phyloP scores from a whole-genome alignment of 2,113 vertebrate species.

The Platycercus adscitus region DNA sequence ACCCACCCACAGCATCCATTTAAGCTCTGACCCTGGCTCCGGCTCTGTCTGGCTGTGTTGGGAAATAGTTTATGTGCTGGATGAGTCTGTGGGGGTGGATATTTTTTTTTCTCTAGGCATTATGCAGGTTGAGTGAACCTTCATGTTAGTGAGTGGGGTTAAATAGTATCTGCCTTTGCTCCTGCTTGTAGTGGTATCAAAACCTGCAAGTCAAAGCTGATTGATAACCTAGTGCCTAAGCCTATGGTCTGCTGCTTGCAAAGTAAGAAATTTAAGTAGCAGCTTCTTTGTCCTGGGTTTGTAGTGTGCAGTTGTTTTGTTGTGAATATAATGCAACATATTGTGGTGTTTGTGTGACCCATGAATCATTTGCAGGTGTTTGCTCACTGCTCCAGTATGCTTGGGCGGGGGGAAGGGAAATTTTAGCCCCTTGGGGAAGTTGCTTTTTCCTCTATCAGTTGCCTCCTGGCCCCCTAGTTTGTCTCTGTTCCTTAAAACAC shows the following conservation, averaged over 20 bases:
- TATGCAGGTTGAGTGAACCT: neutral
- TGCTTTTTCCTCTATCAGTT: neutral
- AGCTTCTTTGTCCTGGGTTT: neutral
- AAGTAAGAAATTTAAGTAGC: neutral
- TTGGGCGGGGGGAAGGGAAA: neutral
- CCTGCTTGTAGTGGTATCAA: neutral
- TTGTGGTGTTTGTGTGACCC: neutral
- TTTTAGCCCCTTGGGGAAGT: neutral
- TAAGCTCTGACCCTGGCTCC: neutral
- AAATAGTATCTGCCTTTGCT: neutral
- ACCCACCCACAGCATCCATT: neutral
- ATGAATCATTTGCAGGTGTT: neutral
- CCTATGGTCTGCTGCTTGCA: neutral
- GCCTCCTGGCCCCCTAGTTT: neutral
- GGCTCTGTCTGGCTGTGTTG: neutral
- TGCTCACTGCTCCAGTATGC: neutral
- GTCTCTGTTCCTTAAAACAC: neutral
- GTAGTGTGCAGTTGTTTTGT: neutral
- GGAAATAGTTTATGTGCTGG: neutral
- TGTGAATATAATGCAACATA: neutral
- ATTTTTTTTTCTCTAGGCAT: rapidly evolving
- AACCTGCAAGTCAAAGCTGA: neutral
- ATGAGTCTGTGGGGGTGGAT: rapidly evolving
- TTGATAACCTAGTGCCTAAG: neutral
- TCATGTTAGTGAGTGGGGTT: neutral